Evolutionary conservation across 35 echinoderm and acorn worm genomes (phyloP).

Genomic region (Ophioderma brevispina): DNA sequence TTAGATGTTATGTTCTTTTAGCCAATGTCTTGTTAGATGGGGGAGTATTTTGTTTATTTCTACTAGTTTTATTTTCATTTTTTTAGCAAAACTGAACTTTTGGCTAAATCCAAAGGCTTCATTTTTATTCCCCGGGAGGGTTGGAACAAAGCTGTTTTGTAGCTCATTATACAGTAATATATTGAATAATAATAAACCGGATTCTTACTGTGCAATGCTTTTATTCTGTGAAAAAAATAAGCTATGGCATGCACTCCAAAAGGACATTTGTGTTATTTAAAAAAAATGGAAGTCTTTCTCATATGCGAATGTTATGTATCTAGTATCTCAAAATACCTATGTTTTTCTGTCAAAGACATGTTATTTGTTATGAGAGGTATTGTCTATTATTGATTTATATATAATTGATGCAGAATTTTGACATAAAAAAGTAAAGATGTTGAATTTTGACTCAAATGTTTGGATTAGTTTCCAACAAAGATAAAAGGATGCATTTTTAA

Average conservation of each 20-base stretch:
- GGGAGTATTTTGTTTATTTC: too few relatives aligned
- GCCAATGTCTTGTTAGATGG: too few relatives aligned
- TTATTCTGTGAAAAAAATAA: neutral
- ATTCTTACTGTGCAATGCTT: conserved; percentile 1
- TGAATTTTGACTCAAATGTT: too few relatives aligned
- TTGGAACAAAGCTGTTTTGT: conserved; percentile 11
- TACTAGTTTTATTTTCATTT: too few relatives aligned
- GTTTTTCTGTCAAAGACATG: neutral
- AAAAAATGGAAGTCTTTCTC: neutral
- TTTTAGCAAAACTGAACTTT: too few relatives aligned
- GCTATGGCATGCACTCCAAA: too few relatives aligned
- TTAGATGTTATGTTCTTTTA: too few relatives aligned
- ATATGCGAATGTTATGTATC: neutral
- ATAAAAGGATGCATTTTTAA: too few relatives aligned
- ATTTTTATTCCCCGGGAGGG: neutral
- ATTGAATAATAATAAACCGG: neutral
- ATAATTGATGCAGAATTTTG: neutral
- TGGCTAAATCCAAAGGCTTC: too few relatives aligned
- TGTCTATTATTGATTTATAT: neutral
- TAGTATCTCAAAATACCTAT: conserved; percentile 3
- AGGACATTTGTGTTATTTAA: neutral
- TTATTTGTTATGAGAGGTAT: conserved; percentile 1
- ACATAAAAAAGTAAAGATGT: too few relatives aligned
- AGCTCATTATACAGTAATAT: conserved; percentile 1
- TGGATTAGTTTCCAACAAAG: too few relatives aligned